phyloP scores from a whole-genome alignment of 2,888 invertebrate genomes.

The Chymomyza amoena region DNA sequence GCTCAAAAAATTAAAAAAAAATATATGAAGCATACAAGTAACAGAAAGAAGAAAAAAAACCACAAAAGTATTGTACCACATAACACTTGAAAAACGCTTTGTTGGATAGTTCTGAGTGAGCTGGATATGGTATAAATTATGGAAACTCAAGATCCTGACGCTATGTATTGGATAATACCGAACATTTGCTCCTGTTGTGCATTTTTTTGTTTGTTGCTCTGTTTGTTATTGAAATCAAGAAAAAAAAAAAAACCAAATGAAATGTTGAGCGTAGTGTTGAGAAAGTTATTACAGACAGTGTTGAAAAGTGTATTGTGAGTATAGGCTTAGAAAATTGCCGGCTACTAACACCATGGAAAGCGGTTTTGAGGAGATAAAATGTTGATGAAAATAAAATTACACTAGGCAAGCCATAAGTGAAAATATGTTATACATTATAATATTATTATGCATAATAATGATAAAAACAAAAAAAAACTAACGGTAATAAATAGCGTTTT shows the following conservation, averaged over 20 bases:
- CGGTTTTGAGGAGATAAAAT: slow-evolving; percentile 2
- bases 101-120: slow-evolving; percentile 48
- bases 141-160: slow-evolving; percentile 31
- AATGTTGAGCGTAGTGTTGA: slow-evolving; percentile 54
- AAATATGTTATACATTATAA: slow-evolving; percentile 67
- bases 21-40: background rate
- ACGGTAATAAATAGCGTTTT: slow-evolving; percentile 35
- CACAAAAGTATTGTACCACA: slow-evolving; percentile 50
- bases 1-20: slow-evolving; percentile 48
- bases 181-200: slow-evolving; percentile 63
- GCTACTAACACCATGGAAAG: slow-evolving; percentile 1
- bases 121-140: slow-evolving; percentile 10
- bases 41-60: slow-evolving; percentile 16
- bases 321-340: too few relatives aligned
- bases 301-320: slow-evolving; percentile 37
- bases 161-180: slow-evolving; percentile 31
- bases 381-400: slow-evolving; percentile 16
- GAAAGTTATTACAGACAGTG: slow-evolving; percentile 35
- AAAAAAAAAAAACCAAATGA: slow-evolving; percentile 20
- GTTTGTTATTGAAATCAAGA: slow-evolving; percentile 56
- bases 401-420: slow-evolving; percentile 20
- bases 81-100: slow-evolving; percentile 54
- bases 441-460: slow-evolving; percentile 54
- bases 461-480: slow-evolving; percentile 11
- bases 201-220: slow-evolving; percentile 70